Conservation (phyloP, 2,113 vertebrate genomes). For the Mungos mungo region DNA sequence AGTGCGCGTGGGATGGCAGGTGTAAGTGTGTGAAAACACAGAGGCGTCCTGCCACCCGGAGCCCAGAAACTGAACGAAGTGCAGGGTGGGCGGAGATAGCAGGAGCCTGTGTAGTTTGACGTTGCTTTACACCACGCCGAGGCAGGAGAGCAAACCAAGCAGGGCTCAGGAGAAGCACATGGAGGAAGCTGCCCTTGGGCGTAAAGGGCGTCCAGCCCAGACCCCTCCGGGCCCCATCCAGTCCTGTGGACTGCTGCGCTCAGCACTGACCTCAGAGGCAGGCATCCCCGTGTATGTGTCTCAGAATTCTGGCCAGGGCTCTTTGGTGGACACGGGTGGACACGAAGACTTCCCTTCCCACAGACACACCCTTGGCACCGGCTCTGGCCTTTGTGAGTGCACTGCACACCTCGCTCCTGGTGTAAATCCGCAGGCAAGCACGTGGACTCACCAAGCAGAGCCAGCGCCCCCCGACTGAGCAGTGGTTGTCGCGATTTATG, state of each 20-base stretch:
- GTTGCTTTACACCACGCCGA: background rate
- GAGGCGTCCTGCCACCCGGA: accelerated
- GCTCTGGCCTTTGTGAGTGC: background rate
- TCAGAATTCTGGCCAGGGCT: background rate
- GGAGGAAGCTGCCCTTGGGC: background rate
- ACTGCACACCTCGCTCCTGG: background rate
- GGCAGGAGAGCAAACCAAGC: background rate
- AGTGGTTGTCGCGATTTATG: background rate
- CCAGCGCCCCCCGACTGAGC: background rate
- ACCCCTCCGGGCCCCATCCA: background rate
- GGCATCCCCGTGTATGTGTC: accelerated
- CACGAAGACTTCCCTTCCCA: background rate
- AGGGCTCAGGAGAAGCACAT: accelerated
- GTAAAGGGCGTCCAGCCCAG: background rate
- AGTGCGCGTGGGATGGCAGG: accelerated
- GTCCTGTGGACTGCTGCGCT: accelerated
- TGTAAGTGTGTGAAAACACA: background rate
- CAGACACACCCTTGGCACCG: accelerated
- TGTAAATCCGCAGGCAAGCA: background rate
- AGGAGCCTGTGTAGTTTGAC: background rate
- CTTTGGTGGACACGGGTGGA: background rate
- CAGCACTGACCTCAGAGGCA: accelerated
- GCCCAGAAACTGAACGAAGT: accelerated
- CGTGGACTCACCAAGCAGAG: background rate
- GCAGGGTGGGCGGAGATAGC: accelerated